Evolutionary conservation across 1,140 invertebrate genomes (phyloP), one percentile per base, ranked within the genome.

Genomic region (Drosophila pseudoobscura): DNA sequence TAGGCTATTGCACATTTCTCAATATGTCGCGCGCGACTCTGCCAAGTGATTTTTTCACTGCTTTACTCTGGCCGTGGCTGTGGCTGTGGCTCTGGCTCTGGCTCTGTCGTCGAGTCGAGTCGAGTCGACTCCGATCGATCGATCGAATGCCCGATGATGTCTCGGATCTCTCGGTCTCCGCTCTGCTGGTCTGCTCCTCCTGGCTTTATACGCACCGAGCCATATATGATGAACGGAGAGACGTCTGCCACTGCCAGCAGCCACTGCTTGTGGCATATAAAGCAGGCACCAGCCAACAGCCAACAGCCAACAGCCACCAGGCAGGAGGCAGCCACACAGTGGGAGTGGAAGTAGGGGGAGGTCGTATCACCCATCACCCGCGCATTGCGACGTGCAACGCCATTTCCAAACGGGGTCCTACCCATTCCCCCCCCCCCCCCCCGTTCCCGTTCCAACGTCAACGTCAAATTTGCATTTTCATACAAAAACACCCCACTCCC

Each of bases 1-100:
- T 89, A 89, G 88, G 89, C 89, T 90, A 90, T 90, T 90, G 89
- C 89, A 90, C 89, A 90, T 90, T 90, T 90, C 89, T 90, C 89
- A 90, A 90, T 90, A 90, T 90, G 89, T 90, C 89, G 87, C 85
- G 80, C 80, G 80, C 83, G 75, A 58, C 60, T 79, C 74, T 70
- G 68, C 75, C 84, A 85, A 90, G 78, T 87, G 88, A 77, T 88
- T 88, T 90, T 90, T 87, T 80, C 65, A 53, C 66, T 75, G 73
- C 62, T 44, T 56, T 45, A 15, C 29, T 66, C 35, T 54, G 15
- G 15, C 15, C 15, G 17, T 17, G 20, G 41, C 45, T 13, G 2
- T 24, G 24, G 2, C 56, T 47, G 49, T 47, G 41, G 13, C 22
- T 20, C 1, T 20, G 20, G 20, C 20, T 20, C 0, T 20, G 20